Base-by-base conservation (phyloP, 2,113 vertebrate species). In the Stictonetta naevosa region DNA sequence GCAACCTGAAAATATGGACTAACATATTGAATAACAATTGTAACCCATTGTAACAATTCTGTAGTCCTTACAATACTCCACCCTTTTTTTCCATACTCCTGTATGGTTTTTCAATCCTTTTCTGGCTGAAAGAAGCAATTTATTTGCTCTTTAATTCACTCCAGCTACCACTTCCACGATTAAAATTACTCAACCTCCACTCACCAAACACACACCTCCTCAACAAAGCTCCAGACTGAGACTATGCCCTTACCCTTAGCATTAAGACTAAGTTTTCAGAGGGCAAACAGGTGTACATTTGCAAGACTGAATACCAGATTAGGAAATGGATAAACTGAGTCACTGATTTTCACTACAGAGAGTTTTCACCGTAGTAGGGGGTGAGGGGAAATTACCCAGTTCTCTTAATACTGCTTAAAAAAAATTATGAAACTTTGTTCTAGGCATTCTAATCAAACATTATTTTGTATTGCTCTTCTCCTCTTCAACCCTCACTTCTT, bases 31-130 rank as follows among this genome's bases (percentile, higher is more conserved):
- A 23, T 38, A 66, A 8, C 13, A 6, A 18, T n/a, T 53, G 20
- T 26, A 78, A 46, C 18, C 23, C 52, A 81, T 1, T 50, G 36
- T 31, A 80, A 76, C 48, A 81, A 29, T 67, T 40, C 50, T 44
- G 25, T 0, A 55, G 36, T 33, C n/a, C 33, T 85, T n/a, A 31
- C 14, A 84, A 85, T 2, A 52, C 7, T 0, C 0, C 29, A 23
- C 25, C 4, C 36, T 13, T 71, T 58, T 40, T 40, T 56, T 44
- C 48, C 3, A 0, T 6, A 66, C 6, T 64, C 72, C 66, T 84
- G n/a, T 29, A 48, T 7, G 13, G 21, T 66, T 34, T 53, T 68
- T 67, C 82, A 55, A 25, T 72, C 20, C 31, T 83, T 68, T 83
- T 55, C 71, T 75, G 34, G 29, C 52, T 80, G 4, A 93, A 83